Conservation (phyloP, 2,797 vertebrate genomes). For the Hydrocynus forskahlii region DNA sequence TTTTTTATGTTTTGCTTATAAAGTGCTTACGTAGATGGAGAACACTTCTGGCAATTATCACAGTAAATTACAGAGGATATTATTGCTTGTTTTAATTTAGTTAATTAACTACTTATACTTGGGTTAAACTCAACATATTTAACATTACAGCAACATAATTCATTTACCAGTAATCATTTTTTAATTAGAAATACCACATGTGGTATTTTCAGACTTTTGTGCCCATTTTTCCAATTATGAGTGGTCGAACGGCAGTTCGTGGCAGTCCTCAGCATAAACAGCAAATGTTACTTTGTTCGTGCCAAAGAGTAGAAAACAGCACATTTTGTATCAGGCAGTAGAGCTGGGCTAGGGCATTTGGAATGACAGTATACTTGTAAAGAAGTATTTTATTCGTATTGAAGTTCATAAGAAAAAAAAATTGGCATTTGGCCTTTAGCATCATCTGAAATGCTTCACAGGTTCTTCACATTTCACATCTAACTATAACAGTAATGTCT, state of each 20-base stretch:
- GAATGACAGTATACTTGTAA: not conserved
- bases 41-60: too few relatives aligned
- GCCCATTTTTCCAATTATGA: slow-evolving; percentile 22
- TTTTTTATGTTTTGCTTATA: not conserved
- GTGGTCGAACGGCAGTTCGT: slow-evolving; percentile 49
- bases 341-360: not conserved
- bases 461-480: not conserved
- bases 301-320: not conserved
- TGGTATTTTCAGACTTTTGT: not conserved
- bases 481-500: too few relatives aligned
- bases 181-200: slow-evolving; percentile 3
- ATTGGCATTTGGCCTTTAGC: too few relatives aligned
- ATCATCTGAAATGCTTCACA: not conserved
- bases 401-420: too few relatives aligned
- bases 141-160: not conserved
- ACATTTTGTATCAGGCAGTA: slow-evolving; percentile 4
- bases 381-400: too few relatives aligned
- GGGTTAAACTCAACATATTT: not conserved
- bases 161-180: not conserved
- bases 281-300: slow-evolving; percentile 21
- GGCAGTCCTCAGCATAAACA: slow-evolving; percentile 17
- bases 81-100: not conserved
- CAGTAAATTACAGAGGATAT: not conserved
- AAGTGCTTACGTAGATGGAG: not conserved
- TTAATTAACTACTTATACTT: not conserved